These are phyloP conservation scores for Andrena chrysosceles DNA, from an alignment of 2,888 invertebrate species.

Conservation along the genomic window DNA sequence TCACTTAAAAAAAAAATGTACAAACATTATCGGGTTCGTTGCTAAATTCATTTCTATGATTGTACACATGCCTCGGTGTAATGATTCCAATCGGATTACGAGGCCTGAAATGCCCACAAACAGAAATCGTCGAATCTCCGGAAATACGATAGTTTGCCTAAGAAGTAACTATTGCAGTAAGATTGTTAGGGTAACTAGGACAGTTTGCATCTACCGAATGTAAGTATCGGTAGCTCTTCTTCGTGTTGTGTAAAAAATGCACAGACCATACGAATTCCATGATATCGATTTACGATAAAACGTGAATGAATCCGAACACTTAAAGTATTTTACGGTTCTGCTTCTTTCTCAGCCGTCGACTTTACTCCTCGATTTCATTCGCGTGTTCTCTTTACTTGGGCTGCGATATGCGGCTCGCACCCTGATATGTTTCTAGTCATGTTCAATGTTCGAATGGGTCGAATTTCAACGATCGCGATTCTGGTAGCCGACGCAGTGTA, in stretches of 20 bases:
- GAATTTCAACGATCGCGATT: conserved; percentile 89
- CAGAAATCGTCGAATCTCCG: neutral
- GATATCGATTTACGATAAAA: neutral
- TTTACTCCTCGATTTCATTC: neutral
- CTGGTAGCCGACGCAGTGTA: conserved; percentile 87
- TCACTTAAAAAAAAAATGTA: conserved; percentile 13
- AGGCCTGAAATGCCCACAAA: neutral
- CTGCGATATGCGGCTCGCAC: neutral
- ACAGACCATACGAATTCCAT: neutral
- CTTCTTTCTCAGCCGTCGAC: conserved; percentile 14
- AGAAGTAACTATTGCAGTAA: neutral
- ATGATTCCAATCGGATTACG: conserved; percentile 15
- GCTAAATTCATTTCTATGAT: conserved; percentile 37
- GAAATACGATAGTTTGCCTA: too few species aligned
- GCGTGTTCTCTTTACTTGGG: neutral
- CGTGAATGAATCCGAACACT: conserved; percentile 29
- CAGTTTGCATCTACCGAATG: conserved; percentile 12
- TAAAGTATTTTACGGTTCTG: conserved; percentile 15
- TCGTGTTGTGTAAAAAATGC: conserved; percentile 24
- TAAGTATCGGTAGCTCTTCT: neutral
- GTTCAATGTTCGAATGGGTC: conserved; percentile 85
- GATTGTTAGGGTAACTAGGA: conserved; percentile 11
- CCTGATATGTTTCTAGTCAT: conserved; percentile 39
- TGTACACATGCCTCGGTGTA: conserved; percentile 39
- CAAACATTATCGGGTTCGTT: conserved; percentile 20